Percentiles rank a stretch among this genome's conserved stretches.
Evolutionary conservation across 2,888 invertebrate genomes (phyloP).

Genomic region (Acanthosepion pharaonis): DNA sequence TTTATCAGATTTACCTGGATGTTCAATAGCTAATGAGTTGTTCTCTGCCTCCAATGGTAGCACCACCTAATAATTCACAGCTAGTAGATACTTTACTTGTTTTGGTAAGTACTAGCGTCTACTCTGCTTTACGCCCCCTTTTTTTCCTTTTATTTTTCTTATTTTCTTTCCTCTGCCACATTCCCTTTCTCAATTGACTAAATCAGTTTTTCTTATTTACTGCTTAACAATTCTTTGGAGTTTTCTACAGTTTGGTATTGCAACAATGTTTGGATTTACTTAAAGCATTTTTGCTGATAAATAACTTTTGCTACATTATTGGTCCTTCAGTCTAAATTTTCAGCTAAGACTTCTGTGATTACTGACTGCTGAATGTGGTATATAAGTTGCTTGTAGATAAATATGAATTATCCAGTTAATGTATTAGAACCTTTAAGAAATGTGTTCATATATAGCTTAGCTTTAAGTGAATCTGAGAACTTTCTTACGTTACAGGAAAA

Average conservation of each 20-base stretch:
- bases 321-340: too few relatives aligned
- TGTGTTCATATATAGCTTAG: too few relatives aligned
- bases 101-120: neutral
- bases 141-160: neutral
- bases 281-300: too few relatives aligned
- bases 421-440: too few relatives aligned
- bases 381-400: too few relatives aligned
- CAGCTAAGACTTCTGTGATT: too few relatives aligned
- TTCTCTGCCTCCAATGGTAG: neutral
- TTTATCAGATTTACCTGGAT: constrained; percentile 33
- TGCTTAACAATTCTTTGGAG: neutral
- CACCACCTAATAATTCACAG: constrained; percentile 9
- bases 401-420: too few relatives aligned
- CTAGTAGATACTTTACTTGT: neutral
- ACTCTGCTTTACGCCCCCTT: neutral
- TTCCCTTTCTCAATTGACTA: neutral
- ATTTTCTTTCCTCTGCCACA: neutral
- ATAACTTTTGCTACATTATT: too few relatives aligned
- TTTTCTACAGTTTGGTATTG: neutral
- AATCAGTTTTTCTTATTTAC: neutral
- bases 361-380: too few relatives aligned
- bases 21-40: constrained; percentile 33
- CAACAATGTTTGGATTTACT: neutral
- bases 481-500: too few relatives aligned
- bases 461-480: too few relatives aligned